Evolutionary conservation across 2,797 vertebrate species (phyloP), one percentile per base, ranked within the genome.

Genomic region (Hydrocynus forskahlii): DNA sequence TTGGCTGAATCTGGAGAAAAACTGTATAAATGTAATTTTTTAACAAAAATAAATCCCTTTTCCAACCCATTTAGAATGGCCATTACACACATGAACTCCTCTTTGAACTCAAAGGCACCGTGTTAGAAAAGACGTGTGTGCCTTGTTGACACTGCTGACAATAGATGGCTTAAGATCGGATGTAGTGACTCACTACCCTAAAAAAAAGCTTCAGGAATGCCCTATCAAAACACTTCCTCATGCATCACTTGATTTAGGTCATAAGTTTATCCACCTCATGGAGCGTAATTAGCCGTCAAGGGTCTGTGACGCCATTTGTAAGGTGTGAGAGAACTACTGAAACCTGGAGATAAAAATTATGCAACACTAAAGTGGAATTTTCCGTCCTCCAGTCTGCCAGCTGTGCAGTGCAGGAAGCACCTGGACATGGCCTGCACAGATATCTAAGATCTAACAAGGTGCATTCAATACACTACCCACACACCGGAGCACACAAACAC

Each of bases 361-460:
- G 79, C 57, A 85, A 87, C 69, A 25, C 57, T 63, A 16, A 40
- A 76, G 78, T 83, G 83, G 85, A 88, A 87, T 86, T 86, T 88
- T 87, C 86, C 87, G 74, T 84, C 43, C 74, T 52, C 60, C 80
- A 81, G 78, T 83, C 77, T 75, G 84, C 67, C 80, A 84, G 68
- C 40, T 63, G 79, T 76, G 78, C 57, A 84, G 81, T 63, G 76
- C 81, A 88, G 84, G 76, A 88, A 83, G 77, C 87, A 88, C 87
- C 86, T 87, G 87, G 66, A 80, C 38, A 75, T 40, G 55, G 55
- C 40, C 79, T 70, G 70, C 75, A 68, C 40, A 76, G 71, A 82
- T 70, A 72, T 64, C 71, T 84, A 13, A 70, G 70, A 85, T 81
- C 78, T 40, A 43, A 55, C 55, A n/a, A 75, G 81, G 81, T 79